phyloP scores from a whole-genome alignment of 2,888 invertebrate species.

The Drosophila algonquin region DNA sequence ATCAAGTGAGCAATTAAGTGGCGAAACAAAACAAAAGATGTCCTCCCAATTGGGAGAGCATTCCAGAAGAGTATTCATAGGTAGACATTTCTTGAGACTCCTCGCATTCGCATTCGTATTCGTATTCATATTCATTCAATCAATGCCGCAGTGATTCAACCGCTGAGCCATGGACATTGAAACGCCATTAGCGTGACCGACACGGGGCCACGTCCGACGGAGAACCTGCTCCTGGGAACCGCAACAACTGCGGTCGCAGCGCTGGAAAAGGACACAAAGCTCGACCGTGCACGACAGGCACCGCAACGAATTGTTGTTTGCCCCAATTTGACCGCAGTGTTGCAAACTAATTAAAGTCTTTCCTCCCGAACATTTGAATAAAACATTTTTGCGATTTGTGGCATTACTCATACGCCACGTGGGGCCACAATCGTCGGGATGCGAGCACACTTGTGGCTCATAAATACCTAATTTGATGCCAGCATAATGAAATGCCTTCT shows the following conservation, averaged over 20 bases:
- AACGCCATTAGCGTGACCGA: constrained; percentile 70
- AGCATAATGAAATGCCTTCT: constrained; percentile 37
- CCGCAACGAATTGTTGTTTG: constrained; percentile 30
- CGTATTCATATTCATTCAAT: constrained; percentile 37
- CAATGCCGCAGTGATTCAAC: constrained; percentile 38
- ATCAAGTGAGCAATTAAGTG: constrained; percentile 32
- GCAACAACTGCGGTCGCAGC: constrained; percentile 42
- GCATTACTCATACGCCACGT: constrained; percentile 36
- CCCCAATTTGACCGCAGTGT: constrained; percentile 47
- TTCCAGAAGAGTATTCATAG: neutral
- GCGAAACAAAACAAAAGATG: neutral
- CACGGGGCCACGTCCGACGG: constrained; percentile 43
- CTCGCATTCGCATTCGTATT: constrained; percentile 3
- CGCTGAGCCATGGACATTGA: constrained; percentile 60
- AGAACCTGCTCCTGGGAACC: constrained; percentile 55
- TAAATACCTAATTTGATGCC: constrained; percentile 49
- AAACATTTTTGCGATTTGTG: constrained; percentile 46
- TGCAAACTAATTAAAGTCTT: constrained; percentile 66
- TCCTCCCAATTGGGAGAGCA: constrained; percentile 7
- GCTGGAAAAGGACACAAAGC: constrained; percentile 30
- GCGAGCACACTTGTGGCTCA: constrained; percentile 32
- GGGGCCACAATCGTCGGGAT: constrained; percentile 9
- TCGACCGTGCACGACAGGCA: constrained; percentile 38
- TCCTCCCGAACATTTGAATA: constrained; percentile 26
- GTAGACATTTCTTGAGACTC: neutral